These are phyloP conservation scores for Zapornia atra DNA, from an alignment of 2,113 vertebrate genomes.

Conservation along the genomic window DNA sequence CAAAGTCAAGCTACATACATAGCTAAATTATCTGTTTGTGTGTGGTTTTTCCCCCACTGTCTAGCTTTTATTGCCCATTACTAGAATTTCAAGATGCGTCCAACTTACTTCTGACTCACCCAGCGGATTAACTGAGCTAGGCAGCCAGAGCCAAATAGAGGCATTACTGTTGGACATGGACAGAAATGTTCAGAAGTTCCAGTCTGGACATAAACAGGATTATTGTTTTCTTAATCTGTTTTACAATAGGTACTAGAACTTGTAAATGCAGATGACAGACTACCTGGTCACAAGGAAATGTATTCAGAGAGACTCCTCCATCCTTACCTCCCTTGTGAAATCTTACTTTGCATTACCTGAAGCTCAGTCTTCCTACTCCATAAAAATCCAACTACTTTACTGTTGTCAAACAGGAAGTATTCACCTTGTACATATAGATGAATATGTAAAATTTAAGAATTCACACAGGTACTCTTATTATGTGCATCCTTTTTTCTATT, in stretches of 20 bases:
- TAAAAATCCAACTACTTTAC: not conserved
- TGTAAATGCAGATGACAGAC: not conserved
- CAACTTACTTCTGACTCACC: not conserved
- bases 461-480: not conserved
- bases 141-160: not conserved
- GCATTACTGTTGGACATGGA: not conserved
- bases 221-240: not conserved
- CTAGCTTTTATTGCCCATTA: not conserved
- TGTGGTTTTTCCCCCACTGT: not conserved
- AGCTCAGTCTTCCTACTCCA: not conserved
- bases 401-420: not conserved
- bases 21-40: not conserved
- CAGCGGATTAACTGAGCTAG: not conserved
- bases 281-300: not conserved
- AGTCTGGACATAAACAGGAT: not conserved
- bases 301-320: not conserved
- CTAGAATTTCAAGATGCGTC: not conserved
- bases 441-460: not conserved
- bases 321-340: not conserved
- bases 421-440: not conserved
- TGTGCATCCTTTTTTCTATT: not conserved
- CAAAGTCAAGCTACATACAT: not conserved
- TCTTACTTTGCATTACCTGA: not conserved
- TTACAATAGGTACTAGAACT: not conserved
- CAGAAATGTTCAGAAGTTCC: not conserved